These are phyloP conservation scores for Craseonycteris thonglongyai DNA, from an alignment of 2,113 vertebrate genomes.

Conservation along the genomic window DNA sequence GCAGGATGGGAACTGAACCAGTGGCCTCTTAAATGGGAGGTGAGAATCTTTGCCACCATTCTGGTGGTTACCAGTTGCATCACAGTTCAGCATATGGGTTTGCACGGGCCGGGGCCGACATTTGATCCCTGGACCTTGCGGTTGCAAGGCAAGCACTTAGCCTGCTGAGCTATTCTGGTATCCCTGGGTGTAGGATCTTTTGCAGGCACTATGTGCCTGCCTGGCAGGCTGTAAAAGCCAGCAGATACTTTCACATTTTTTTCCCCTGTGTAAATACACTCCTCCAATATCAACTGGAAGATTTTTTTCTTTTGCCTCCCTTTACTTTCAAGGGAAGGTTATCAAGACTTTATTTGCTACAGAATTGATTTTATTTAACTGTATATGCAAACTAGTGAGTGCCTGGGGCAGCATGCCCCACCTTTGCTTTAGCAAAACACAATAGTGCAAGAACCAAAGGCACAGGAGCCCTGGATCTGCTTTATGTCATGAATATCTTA, in stretches of 20 bases:
- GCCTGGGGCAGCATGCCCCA: not conserved
- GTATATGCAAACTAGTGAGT: not conserved
- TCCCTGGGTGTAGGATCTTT: not conserved
- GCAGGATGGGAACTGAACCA: too few relatives aligned
- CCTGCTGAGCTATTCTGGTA: too few relatives aligned
- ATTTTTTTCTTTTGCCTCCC: not conserved
- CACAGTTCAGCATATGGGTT: too few relatives aligned
- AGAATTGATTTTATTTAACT: not conserved
- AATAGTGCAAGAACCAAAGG: not conserved
- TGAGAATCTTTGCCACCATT: too few relatives aligned
- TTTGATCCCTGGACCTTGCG: too few relatives aligned
- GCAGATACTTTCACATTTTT: not conserved
- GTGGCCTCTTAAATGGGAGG: too few relatives aligned
- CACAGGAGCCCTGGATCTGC: not conserved
- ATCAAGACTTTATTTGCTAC: not conserved
- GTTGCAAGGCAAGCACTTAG: too few relatives aligned
- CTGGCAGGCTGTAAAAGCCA: not conserved
- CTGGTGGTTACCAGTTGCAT: too few relatives aligned
- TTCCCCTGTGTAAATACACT: not conserved
- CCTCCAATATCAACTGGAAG: not conserved
- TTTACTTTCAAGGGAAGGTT: not conserved
- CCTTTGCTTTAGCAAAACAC: not conserved
- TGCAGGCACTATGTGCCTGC: not conserved
- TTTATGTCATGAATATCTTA: not conserved
- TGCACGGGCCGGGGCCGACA: too few relatives aligned